Evolutionary conservation across 2,888 invertebrate species (phyloP), one percentile per base, ranked within the genome.

Genomic region (Ctena decussata): DNA sequence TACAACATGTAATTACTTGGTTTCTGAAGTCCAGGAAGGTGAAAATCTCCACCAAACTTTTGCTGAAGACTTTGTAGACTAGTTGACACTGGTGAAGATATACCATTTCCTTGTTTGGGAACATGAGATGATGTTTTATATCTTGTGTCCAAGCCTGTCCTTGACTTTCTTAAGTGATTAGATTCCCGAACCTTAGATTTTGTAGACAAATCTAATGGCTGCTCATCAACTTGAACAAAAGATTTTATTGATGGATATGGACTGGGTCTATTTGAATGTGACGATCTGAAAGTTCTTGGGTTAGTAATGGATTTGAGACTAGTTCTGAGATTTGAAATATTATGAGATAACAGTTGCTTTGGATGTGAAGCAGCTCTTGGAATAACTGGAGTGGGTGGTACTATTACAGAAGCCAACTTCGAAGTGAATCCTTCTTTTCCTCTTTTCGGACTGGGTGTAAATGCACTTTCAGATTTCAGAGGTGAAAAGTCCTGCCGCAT

Each of bases 1-100:
- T 80, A 86, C 53, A 89, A 77, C 86, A 89, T 85, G 53, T 89
- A 85, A 44, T 89, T 91, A 73, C 91, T 89, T 11, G 93, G 91
- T 49, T 89, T 90, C 35, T 91, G 87, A 8, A 91, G 86, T 27
- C 91, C 84, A 30, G 92, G 86, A 11, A 93, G 79, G 53, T 92
- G 93, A 72, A 91, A 92, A 74, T 93, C 92, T 21, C 94, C 94
- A 24, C 94, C 94, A 89, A 94, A 94, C 49, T 92, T 89, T 72
- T 92, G 91, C 83, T 94, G 93, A 21, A 94, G 90, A 89, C 93
- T 94, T 85, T 94, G 92, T 72, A 94, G 89, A 85, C 93, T 94
- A 37, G 94, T 86, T 21, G 79, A 79, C 37, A 46, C 65, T 69
- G 35, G 80, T 71, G 80, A 90, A 41, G 84, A 88, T 35, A 84